A percentile compares a stretch with the other conserved stretches of the same genome.
phyloP scores from a whole-genome alignment of 2,888 invertebrate species.

The Drosophila mulleri region DNA sequence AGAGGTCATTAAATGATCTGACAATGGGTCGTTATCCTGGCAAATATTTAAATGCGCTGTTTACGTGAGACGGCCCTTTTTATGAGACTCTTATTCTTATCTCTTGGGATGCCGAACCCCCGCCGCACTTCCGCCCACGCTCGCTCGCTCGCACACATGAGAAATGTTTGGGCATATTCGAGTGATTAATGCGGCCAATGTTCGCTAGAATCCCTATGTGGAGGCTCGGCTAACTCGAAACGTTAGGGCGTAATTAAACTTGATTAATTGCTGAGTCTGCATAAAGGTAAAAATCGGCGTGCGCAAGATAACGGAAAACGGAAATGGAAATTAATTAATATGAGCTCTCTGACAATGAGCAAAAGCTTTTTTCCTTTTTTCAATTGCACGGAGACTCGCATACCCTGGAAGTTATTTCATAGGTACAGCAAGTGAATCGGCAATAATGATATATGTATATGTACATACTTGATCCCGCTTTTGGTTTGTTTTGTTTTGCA shows the following conservation, averaged over 20 bases:
- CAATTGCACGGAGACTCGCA: conserved; percentile 9
- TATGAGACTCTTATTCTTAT: conserved; percentile 52
- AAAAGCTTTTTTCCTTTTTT: conserved; percentile 25
- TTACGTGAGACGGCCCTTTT: conserved; percentile 65
- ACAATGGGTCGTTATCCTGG: conserved; percentile 22
- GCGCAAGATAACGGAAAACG: conserved; percentile 66
- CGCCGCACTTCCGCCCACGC: not conserved
- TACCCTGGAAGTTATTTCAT: conserved; percentile 8
- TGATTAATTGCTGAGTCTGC: conserved; percentile 82
- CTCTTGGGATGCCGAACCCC: conserved; percentile 18
- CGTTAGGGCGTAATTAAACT: conserved; percentile 77
- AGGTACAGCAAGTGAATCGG: not conserved
- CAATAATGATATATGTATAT: no score
- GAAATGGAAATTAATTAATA: conserved; percentile 76
- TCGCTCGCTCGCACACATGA: conserved; percentile 48
- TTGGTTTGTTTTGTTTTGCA: conserved; percentile 23
- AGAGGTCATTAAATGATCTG: conserved; percentile 33
- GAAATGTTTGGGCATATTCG: conserved; percentile 73
- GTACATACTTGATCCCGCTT: not conserved
- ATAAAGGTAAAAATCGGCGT: conserved; percentile 74
- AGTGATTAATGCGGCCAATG: conserved; percentile 74
- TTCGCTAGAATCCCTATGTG: conserved; percentile 43
- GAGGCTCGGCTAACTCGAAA: conserved; percentile 26
- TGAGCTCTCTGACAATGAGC: conserved; percentile 43
- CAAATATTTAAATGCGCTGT: conserved; percentile 73